Base-by-base conservation (phyloP, 2,888 invertebrate genomes). In the Epinotia demarniana region DNA sequence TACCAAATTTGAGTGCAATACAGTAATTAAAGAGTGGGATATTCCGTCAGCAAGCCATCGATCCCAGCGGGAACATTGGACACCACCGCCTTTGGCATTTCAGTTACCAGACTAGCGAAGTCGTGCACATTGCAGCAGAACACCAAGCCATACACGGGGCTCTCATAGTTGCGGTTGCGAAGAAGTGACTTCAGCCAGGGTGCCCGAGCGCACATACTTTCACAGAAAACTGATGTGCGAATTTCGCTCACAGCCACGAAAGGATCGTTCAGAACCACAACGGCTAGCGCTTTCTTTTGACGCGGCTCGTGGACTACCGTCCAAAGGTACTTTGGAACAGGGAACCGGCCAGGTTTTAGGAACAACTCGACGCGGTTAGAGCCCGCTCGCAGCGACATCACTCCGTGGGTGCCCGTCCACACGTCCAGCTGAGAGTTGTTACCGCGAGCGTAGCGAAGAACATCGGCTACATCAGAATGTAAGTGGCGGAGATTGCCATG, bases 181-280 rank as follows among this genome's bases (percentile, higher is more conserved):
- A 81, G 80, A 80, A 90, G 84, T 77, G 84, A 85, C 77, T 72
- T 84, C 79, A 91, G 83, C 94, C 93, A 93, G 3, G 81, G 0
- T 72, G 87, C 85, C 74, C 84, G 80, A 16, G 83, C 82, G 84
- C 94, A 94, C 73, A 81, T 80, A 85, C 93, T 92, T 75, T 88
- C 90, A 81, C 94, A 94, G 82, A 90, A 89, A 80, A 90, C 91
- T 0, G 89, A 81, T n/a, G 81, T 87, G 75, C 89, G 84, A 33
- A 93, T 80, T 86, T 93, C 93, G 84, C 93, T 92, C 67, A 93
- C 90, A 2, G 92, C 84, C 80, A 93, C 90, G 80, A 91, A 88
- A 64, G 94, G 94, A 78, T 94, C 92, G 86, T 93, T 92, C 1
- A 93, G 83, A 78, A 92, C 77, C 76, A 89, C 85, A 16, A 94